Base-by-base conservation (phyloP, 2,888 invertebrate species). In the Vesta saturnalis region DNA sequence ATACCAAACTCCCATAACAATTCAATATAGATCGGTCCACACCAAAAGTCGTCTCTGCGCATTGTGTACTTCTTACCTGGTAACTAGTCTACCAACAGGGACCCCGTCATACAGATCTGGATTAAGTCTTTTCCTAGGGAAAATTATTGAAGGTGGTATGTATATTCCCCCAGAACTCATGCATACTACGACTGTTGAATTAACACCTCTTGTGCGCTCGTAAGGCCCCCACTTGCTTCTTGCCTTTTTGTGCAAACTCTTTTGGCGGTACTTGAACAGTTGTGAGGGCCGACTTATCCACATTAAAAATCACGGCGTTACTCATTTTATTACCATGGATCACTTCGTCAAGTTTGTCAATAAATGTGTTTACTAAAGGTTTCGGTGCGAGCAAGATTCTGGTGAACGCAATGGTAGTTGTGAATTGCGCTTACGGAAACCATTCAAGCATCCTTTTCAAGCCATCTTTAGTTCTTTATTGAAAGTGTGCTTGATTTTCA, bases 101-200 rank as follows among this genome's bases (percentile, higher is more conserved):
- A 18, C 19, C 12, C 18, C 52, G 12, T 52, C 8, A 18, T 52
- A 52, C 16, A 52, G 18, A 4, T n/a, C 16, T 5, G 52, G 52
- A 5, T 52, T 52, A 52, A 52, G 3, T 19, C 52, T 52, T 52
- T 52, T 52, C 14, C 18, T 14, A 15, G 18, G 19, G 12, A 18
- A 52, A 52, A 52, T 52, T 52, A 52, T 52, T 15, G 16, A 12
- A 6, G 52, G 52, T 4, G 18, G 52, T 16, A 8, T 12, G 12
- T 52, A 52, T 16, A 14, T 52, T 52, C 52, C 52, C 14, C 5
- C 59, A 46, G 49, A 60, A 52, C 64, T 59, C 64, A 64, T 64
- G 19, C 59, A 67, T 23, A 16, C 61, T 23, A 70, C n/a, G n/a
- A n/a, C n/a, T n/a, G n/a, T n/a, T n/a, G n/a, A n/a, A n/a, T n/a